A percentile compares a stretch with the other conserved stretches of the same genome.
phyloP scores from a whole-genome alignment of 2,797 vertebrate species.

The Chromobotia macracanthus region DNA sequence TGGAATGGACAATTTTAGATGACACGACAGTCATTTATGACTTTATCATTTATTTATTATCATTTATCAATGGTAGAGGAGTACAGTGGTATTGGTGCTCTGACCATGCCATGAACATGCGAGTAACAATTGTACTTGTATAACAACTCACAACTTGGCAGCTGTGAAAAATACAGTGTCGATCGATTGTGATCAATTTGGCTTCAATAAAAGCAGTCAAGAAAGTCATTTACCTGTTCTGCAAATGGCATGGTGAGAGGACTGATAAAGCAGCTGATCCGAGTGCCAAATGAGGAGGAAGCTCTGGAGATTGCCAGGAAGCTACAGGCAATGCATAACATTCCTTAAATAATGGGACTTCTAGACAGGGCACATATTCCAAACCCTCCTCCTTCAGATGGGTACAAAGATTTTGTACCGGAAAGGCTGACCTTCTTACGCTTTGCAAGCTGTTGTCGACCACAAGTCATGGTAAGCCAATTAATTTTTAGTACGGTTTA shows the following conservation, averaged over 20 bases:
- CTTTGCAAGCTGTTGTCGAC: not conserved
- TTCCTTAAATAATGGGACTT: slow-evolving; percentile 1
- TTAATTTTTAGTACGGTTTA: not conserved
- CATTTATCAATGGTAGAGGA: not conserved
- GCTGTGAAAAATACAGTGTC: not conserved
- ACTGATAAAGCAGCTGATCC: not conserved
- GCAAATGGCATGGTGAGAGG: not conserved
- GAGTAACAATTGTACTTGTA: not conserved
- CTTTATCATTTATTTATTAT: too few species aligned
- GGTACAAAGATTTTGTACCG: not conserved
- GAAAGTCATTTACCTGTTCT: not conserved
- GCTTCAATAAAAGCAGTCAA: not conserved
- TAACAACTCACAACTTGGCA: not conserved
- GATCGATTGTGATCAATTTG: not conserved
- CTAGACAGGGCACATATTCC: not conserved
- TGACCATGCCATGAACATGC: not conserved
- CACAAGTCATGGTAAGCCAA: not conserved
- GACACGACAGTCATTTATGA: not conserved
- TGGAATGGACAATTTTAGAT: not conserved
- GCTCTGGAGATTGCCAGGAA: not conserved
- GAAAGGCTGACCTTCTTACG: not conserved
- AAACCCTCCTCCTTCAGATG: not conserved
- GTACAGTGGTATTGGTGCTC: too few species aligned
- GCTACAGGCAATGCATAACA: not conserved
- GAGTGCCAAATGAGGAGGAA: not conserved